These are phyloP conservation scores for Charadrius vociferus DNA, from an alignment of 2,113 vertebrate genomes.

Conservation along the genomic window DNA sequence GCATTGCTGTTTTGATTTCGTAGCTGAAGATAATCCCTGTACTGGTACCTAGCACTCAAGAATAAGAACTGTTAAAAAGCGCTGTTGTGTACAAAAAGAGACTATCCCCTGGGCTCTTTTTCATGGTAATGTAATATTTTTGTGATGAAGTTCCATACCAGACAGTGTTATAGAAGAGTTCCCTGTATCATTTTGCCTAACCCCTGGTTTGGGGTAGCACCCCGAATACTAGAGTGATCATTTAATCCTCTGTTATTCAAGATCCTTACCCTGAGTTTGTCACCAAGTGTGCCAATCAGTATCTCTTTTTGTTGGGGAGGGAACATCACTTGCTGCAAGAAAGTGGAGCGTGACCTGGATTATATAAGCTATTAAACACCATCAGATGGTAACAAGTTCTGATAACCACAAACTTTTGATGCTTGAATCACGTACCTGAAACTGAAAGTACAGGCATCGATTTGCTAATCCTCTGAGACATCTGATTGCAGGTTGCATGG, in stretches of 20 bases:
- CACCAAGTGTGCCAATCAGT: neutral
- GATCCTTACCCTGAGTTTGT: neutral
- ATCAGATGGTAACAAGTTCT: neutral
- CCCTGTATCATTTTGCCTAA: neutral
- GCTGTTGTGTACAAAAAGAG: neutral
- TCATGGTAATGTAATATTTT: neutral
- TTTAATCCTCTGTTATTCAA: neutral
- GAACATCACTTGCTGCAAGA: neutral
- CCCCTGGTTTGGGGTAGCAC: neutral
- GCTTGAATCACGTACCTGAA: neutral
- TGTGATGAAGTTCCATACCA: neutral
- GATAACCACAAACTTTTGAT: neutral
- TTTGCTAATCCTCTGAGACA: neutral
- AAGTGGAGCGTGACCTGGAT: neutral
- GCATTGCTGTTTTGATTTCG: neutral
- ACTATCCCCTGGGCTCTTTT: neutral
- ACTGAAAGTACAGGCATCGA: neutral
- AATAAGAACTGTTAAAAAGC: neutral
- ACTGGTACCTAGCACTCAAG: neutral
- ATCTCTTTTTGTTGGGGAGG: neutral
- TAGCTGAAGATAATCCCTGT: neutral
- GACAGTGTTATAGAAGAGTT: neutral
- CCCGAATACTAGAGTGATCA: neutral
- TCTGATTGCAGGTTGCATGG: neutral
- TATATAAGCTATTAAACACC: neutral